Evolutionary conservation across 2,888 invertebrate genomes (phyloP), one percentile per base, ranked within the genome.

Genomic region (Drosophila colorata): DNA sequence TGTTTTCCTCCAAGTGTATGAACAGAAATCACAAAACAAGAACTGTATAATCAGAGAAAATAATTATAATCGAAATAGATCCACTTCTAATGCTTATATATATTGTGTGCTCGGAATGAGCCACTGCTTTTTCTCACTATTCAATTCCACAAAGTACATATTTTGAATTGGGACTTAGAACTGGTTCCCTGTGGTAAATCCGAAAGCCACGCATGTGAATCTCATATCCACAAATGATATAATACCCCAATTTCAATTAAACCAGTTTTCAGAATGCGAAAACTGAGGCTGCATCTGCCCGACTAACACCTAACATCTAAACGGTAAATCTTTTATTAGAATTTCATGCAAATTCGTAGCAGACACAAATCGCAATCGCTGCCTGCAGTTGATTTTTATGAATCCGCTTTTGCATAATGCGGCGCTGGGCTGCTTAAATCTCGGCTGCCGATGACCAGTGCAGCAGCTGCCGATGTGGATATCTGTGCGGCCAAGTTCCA

Each of bases 241-340:
- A 86, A 87, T 83, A 63, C 66, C 55, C 59, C 40, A 49, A 74
- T 71, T 82, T 82, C 58, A 76, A 74, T 85, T 69, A 86, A 83
- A 83, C 88, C 82, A 66, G 86, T 88, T 83, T 69, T 65, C 47
- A 72, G 63, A 70, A 53, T 65, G 48, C 31, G 33, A 35, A 33
- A 68, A 38, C 49, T 48, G 64, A 44, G 38, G 46, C 63, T 66
- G 81, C 77, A 83, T 72, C 85, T 72, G 73, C 69, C 53, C 14
- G 57, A 53, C 58, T 56, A 65, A 59, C 87, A 83, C 69, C 86
- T 64, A 74, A 79, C 63, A 69, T 44, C 69, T 31, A 44, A 82
- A 82, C 80, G 87, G 83, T 83, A 86, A 79, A 85, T 84, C 72
- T 74, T 84, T 88, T 87, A 88, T 85, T 80, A 74, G 79, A 78